These are phyloP conservation scores for Stomorhina lunata DNA, from an alignment of 2,888 invertebrate species.

Conservation along the genomic window DNA sequence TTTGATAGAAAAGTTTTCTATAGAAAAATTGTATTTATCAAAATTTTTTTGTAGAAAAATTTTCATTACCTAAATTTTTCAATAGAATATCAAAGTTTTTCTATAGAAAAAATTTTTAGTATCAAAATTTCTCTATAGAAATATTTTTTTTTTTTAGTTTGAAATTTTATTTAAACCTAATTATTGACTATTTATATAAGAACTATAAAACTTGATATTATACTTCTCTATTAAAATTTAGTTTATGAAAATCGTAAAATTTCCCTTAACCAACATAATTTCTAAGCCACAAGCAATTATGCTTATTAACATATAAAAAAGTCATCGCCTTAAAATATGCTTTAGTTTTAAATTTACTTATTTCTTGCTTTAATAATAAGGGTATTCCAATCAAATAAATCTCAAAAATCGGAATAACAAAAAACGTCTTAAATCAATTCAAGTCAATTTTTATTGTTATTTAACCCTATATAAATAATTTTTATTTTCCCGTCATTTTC, in stretches of 20 bases:
- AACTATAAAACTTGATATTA: not conserved
- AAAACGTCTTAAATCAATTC: not conserved
- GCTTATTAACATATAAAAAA: too few relatives aligned
- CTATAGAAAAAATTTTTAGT: too few relatives aligned
- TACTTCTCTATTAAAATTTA: not conserved
- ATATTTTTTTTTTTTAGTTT: too few relatives aligned
- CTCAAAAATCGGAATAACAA: not conserved
- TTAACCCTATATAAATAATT: not conserved
- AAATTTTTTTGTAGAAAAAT: too few relatives aligned
- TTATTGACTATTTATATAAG: not conserved
- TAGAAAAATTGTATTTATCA: too few relatives aligned
- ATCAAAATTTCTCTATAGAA: too few relatives aligned
- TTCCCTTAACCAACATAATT: not conserved
- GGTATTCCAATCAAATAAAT: not conserved
- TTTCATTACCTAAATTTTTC: too few relatives aligned
- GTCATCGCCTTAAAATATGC: not conserved
- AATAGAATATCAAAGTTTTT: too few relatives aligned
- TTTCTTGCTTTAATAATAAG: not conserved
- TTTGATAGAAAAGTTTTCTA: too few relatives aligned
- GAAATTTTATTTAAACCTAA: too few relatives aligned
- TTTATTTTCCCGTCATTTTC: not conserved
- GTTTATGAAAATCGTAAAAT: not conserved
- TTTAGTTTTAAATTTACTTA: not conserved
- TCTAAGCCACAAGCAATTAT: not conserved
- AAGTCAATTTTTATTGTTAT: too few relatives aligned